Conservation (phyloP, 2,888 invertebrate genomes). For the Drepana falcataria region DNA sequence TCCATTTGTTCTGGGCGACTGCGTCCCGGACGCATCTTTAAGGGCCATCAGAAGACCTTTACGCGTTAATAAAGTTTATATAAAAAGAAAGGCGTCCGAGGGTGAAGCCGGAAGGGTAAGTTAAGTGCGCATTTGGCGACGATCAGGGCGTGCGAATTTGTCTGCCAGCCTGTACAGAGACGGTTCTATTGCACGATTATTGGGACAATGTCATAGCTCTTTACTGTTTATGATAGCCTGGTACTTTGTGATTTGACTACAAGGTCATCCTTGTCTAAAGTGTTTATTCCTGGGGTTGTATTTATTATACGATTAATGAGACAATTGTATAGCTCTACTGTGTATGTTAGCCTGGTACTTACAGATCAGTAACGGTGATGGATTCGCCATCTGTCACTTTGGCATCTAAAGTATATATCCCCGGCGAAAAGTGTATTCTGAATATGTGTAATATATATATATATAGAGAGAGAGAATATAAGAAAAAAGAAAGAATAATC, state of each 20-base stretch:
- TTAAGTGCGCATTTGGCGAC: conserved; percentile 76
- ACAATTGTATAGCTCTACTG: too few species aligned
- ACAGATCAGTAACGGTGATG: too few species aligned
- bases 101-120: conserved; percentile 73
- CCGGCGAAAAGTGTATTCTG: too few species aligned
- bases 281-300: too few species aligned
- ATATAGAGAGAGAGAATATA: too few species aligned
- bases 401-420: too few species aligned
- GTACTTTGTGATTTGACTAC: background rate
- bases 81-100: conserved; percentile 78
- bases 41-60: conserved; percentile 77
- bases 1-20: conserved; percentile 71
- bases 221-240: conserved; percentile 34
- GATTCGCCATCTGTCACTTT: too few species aligned
- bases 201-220: conserved; percentile 43
- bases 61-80: conserved; percentile 79
- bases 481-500: too few species aligned
- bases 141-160: conserved; percentile 77
- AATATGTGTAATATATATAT: too few species aligned
- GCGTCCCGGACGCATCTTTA: conserved; percentile 73
- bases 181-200: conserved; percentile 52
- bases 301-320: too few species aligned
- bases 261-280: too few species aligned
- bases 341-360: too few species aligned
- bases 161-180: conserved; percentile 60